Evolutionary conservation across 2,888 invertebrate species (phyloP).

Genomic region (Drosophila merina): DNA sequence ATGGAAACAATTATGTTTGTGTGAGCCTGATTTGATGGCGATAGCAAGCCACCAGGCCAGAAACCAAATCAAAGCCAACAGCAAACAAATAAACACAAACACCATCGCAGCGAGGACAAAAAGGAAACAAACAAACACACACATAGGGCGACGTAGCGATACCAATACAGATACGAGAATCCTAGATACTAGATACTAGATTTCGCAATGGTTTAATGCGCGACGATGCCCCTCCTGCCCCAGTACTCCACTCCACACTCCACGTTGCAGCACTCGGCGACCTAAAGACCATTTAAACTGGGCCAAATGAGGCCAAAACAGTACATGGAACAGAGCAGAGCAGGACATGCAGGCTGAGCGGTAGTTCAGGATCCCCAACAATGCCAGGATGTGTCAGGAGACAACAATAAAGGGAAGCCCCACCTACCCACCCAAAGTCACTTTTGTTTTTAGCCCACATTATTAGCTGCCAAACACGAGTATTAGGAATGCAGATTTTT

Average conservation of each 20-base stretch:
- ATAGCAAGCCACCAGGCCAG: constrained; percentile 62
- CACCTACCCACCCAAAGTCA: not conserved
- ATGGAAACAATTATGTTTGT: constrained; percentile 44
- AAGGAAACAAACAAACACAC: constrained; percentile 39
- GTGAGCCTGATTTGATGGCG: constrained; percentile 71
- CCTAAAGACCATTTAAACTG: constrained; percentile 75
- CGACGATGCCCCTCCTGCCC: constrained; percentile 21
- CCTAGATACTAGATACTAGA: constrained; percentile 3
- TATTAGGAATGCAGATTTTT: not conserved
- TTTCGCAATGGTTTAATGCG: constrained; percentile 69
- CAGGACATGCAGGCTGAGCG: constrained; percentile 31
- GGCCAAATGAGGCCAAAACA: constrained; percentile 64
- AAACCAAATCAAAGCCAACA: constrained; percentile 60
- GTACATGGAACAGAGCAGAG: constrained; percentile 33
- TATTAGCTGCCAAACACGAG: constrained; percentile 36
- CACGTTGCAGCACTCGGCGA: constrained; percentile 31
- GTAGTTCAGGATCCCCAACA: constrained; percentile 25
- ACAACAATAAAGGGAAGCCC: constrained; percentile 57
- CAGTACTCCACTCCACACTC: constrained; percentile 7
- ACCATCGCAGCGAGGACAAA: constrained; percentile 18
- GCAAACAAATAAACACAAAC: constrained; percentile 52
- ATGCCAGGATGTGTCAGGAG: constrained; percentile 71
- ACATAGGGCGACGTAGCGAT: constrained; percentile 2
- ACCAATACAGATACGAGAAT: constrained; percentile 6
- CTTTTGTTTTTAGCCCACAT: constrained; percentile 79